Percentiles rank a stretch among this genome's conserved stretches.
Evolutionary conservation across 2,797 vertebrate genomes (phyloP).

Genomic region (Hydrocynus forskahlii): DNA sequence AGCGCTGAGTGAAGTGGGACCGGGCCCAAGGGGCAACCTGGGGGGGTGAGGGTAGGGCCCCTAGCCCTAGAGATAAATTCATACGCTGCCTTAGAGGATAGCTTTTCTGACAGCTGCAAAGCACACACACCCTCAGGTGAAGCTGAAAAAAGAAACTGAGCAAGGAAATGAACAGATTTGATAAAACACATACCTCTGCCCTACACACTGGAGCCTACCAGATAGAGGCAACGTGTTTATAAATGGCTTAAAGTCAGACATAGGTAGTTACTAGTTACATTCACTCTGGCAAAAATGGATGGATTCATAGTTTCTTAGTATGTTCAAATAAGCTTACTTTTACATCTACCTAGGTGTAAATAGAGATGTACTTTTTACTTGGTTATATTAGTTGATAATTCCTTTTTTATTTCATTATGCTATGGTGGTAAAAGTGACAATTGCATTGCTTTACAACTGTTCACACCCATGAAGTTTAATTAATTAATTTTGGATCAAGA

Average conservation of each 20-base stretch:
- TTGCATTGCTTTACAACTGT: too few species aligned
- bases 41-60: conserved; percentile 63
- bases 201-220: conserved; percentile 38
- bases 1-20: conserved; percentile 55
- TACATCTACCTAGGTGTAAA: too few species aligned
- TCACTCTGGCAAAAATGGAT: too few species aligned
- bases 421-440: too few species aligned
- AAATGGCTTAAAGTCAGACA: not conserved
- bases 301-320: too few species aligned
- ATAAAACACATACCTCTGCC: conserved; percentile 53
- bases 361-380: too few species aligned
- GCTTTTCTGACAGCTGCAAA: conserved; percentile 58
- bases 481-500: too few species aligned
- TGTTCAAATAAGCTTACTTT: too few species aligned
- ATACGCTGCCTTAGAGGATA: conserved; percentile 56
- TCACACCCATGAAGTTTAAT: too few species aligned
- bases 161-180: conserved; percentile 44
- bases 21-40: conserved; percentile 61
- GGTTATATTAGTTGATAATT: too few species aligned
- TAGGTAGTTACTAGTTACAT: not conserved
- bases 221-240: conserved; percentile 35
- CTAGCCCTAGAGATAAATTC: conserved; percentile 65
- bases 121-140: conserved; percentile 55
- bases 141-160: conserved; percentile 51
- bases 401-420: too few species aligned